Conservation (phyloP, 2,113 vertebrate species). For the Clarias batrachus region DNA sequence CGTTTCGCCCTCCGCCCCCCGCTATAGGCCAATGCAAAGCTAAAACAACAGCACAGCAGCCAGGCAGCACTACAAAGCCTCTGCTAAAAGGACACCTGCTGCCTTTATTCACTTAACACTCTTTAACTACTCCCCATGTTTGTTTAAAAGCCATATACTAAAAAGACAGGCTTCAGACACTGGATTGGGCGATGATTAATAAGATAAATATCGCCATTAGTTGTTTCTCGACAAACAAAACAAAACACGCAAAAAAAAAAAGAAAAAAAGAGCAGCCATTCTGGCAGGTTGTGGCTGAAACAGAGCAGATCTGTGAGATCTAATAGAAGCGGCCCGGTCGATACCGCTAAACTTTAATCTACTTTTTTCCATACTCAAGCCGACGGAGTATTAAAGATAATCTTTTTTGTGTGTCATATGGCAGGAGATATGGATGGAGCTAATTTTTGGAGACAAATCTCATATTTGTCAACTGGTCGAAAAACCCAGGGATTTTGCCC, state of each 20-base stretch:
- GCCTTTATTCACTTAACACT: constrained; percentile 73
- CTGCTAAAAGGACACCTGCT: constrained; percentile 77
- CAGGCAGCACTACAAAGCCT: constrained; percentile 72
- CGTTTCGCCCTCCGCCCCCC: constrained; percentile 75
- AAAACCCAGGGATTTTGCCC: constrained; percentile 75
- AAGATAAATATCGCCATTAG: constrained; percentile 75
- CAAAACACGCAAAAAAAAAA: constrained; percentile 49
- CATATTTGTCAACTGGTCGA: constrained; percentile 82
- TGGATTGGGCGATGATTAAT: constrained; percentile 73
- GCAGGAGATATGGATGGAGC: constrained; percentile 77
- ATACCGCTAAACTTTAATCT: constrained; percentile 83
- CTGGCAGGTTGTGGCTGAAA: constrained; percentile 61
- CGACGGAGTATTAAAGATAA: constrained; percentile 80
- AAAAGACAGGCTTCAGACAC: constrained; percentile 62
- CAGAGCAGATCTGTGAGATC: constrained; percentile 50
- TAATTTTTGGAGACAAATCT: constrained; percentile 85
- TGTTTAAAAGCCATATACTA: constrained; percentile 72
- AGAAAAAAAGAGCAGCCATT: constrained; percentile 40
- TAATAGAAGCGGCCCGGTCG: constrained; percentile 68
- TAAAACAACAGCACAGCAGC: constrained; percentile 78
- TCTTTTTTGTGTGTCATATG: constrained; percentile 82
- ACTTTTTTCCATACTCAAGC: constrained; percentile 80
- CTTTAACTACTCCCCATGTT: constrained; percentile 72
- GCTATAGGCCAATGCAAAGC: constrained; percentile 66
- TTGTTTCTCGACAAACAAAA: constrained; percentile 70